Base-by-base conservation (phyloP, 2,797 vertebrate genomes). In the Selene dorsalis region DNA sequence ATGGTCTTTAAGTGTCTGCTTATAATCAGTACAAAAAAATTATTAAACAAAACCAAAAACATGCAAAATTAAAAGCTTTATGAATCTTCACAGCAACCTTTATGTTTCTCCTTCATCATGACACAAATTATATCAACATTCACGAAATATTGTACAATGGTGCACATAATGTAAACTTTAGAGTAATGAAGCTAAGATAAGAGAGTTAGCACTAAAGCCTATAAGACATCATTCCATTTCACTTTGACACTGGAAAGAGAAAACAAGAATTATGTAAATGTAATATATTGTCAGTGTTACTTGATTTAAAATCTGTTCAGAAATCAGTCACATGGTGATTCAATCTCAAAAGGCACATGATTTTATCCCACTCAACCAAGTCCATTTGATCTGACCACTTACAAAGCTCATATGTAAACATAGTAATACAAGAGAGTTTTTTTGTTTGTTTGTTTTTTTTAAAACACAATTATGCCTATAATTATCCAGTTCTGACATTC, bases 151-250 rank as follows among this genome's bases (percentile, higher is more conserved):
- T 63, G 10, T 52, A 73, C 6, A 75, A 80, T 0, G 60, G 30
- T 77, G 43, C 22, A 67, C 57, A 55, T 26, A 70, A 68, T 82
- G 80, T 87, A 86, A 87, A 87, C 80, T 14, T 73, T 43, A 79
- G 39, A 69, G 57, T 61, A n/a, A 38, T 28, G 0, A 38, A 28
- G 4, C 28, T 56, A 17, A 10, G 39, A 13, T 43, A 39, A 59
- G 4, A 63, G 26, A 72, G 38, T 69, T 73, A 20, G 35, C 62
- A 45, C 32, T 11, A 74, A 80, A 70, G 6, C 69, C 39, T 22
- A 18, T 65, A 59, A 67, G 20, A 64, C 8, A 16, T 17, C 3
- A 39, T 67, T 16, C 53, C 0, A 39, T 22, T 50, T 75, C 3
- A 58, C 32, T 79, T 9, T 4, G 58, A 48, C 30, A 69, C 9